Evolutionary conservation across 2,113 vertebrate species (phyloP).

Genomic region (Regulus satrapa): DNA sequence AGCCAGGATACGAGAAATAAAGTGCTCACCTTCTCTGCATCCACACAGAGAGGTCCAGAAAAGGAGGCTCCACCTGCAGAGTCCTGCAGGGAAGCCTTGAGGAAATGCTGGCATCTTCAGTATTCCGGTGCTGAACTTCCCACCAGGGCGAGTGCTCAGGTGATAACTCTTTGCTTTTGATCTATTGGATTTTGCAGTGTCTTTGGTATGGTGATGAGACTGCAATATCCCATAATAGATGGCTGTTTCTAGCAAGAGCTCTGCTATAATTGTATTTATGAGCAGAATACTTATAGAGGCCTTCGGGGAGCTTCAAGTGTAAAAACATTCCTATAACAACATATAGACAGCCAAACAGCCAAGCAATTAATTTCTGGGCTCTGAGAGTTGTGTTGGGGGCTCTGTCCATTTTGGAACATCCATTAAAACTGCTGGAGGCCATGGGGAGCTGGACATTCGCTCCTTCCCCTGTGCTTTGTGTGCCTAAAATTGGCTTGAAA

Average conservation of each 20-base stretch:
- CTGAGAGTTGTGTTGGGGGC: constrained; percentile 10
- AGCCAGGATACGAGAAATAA: not conserved
- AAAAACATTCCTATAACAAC: constrained; percentile 63
- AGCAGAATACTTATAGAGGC: constrained; percentile 65
- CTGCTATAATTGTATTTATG: constrained; percentile 69
- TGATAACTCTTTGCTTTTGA: constrained; percentile 62
- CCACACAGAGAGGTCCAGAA: not conserved
- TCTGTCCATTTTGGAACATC: not conserved
- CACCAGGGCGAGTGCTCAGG: not conserved
- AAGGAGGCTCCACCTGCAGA: not conserved
- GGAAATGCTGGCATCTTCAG: not conserved
- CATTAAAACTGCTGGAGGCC: constrained; percentile 12
- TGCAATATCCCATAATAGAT: constrained; percentile 60
- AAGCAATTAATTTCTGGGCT: constrained; percentile 57
- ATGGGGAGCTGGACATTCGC: not conserved
- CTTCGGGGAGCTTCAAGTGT: constrained; percentile 60
- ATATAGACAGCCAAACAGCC: constrained; percentile 59
- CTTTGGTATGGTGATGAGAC: constrained; percentile 65
- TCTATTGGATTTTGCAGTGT: constrained; percentile 59
- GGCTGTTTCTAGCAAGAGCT: constrained; percentile 58
- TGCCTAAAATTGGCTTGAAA: not conserved
- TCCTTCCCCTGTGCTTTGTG: not conserved
- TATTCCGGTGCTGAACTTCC: not conserved
- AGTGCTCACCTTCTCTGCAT: not conserved
- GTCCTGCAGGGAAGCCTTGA: not conserved